A percentile compares a stretch with the other conserved stretches of the same genome.
These are phyloP conservation scores for Sphyrna mokarran DNA, from an alignment of 2,113 vertebrate genomes.

Conservation along the genomic window DNA sequence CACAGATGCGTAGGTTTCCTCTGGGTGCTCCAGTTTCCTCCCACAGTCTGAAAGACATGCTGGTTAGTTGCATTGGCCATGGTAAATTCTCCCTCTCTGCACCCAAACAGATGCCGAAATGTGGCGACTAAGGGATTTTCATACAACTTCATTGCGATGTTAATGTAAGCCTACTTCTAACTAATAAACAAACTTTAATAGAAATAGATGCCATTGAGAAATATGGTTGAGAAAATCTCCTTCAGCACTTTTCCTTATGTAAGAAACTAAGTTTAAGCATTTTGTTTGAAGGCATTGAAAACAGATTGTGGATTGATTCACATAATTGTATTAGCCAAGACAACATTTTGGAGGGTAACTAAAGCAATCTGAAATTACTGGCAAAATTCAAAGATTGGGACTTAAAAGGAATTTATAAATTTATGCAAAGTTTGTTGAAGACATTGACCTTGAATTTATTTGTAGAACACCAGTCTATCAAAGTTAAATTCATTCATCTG, in stretches of 20 bases:
- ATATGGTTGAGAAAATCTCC: not conserved
- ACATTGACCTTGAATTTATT: not conserved
- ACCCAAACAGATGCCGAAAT: too few species aligned
- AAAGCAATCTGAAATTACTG: not conserved
- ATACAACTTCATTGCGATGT: too few species aligned
- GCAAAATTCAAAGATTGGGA: not conserved
- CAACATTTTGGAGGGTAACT: not conserved
- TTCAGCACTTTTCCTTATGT: not conserved
- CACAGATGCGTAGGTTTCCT: too few species aligned
- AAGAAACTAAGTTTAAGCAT: not conserved
- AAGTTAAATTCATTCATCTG: not conserved
- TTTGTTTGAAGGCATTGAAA: not conserved
- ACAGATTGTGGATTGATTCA: not conserved
- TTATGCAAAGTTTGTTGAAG: not conserved
- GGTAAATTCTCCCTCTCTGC: too few species aligned
- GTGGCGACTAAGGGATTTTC: too few species aligned
- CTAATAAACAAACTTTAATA: not conserved
- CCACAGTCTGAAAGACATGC: too few species aligned
- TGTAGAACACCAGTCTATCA: not conserved
- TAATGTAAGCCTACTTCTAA: too few species aligned
- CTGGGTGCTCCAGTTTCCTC: too few species aligned
- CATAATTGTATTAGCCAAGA: not conserved
- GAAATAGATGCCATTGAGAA: not conserved
- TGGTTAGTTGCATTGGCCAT: too few species aligned
- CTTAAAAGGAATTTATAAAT: not conserved